Conservation (phyloP, 2,797 vertebrate genomes). For the Semotilus atromaculatus region DNA sequence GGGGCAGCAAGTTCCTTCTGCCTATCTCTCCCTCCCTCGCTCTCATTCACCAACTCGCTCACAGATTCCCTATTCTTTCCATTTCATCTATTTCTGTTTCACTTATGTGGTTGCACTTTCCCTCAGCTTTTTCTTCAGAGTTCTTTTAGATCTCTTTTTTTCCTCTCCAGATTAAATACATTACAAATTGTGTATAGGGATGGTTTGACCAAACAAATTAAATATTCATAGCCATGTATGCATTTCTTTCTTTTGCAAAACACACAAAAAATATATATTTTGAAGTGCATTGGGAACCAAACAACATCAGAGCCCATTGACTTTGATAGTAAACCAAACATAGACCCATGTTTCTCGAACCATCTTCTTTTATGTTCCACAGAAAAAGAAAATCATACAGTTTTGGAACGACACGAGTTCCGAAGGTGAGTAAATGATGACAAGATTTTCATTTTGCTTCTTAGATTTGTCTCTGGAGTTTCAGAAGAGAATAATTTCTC, state of each 20-base stretch:
- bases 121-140: constrained; percentile 5
- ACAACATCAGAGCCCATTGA: neutral
- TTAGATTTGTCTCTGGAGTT: neutral
- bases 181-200: neutral
- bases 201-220: neutral
- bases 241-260: neutral
- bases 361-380: neutral
- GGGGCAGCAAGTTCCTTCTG: constrained; percentile 61
- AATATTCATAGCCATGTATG: neutral
- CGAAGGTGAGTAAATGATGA: neutral
- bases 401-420: neutral
- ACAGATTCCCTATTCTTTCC: constrained; percentile 11
- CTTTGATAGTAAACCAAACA: neutral
- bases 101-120: neutral
- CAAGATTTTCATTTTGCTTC: neutral
- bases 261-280: neutral
- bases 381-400: neutral
- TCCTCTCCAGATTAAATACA: neutral
- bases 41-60: constrained; percentile 17
- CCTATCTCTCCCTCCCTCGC: constrained; percentile 39
- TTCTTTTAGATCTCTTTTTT: neutral
- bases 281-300: neutral
- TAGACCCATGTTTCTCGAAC: neutral
- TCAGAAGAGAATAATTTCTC: neutral
- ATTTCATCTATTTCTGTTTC: constrained; percentile 10